Evolutionary conservation across 1,140 invertebrate species (phyloP).

Genomic region (Penaeus japonicus): DNA sequence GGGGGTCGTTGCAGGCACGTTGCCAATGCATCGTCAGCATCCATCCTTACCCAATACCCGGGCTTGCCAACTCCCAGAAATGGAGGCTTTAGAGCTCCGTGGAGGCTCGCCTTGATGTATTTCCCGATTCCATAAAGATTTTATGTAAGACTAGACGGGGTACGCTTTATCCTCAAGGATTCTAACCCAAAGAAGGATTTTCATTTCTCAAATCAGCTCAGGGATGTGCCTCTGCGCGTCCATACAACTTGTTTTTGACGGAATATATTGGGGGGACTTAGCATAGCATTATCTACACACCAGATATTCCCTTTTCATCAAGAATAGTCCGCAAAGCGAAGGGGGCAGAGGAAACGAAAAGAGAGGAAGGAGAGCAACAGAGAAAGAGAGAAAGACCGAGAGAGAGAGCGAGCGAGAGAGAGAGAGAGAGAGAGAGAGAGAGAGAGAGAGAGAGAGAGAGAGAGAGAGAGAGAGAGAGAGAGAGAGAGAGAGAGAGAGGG

Average conservation of each 20-base stretch:
- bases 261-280: background rate
- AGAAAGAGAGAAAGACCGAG: no score
- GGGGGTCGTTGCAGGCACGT: conserved; percentile 18
- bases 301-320: conserved; percentile 15
- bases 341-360: background rate
- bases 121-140: conserved; percentile 56
- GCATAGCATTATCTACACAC: background rate
- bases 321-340: background rate
- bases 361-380: background rate
- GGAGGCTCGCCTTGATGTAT: conserved; percentile 50
- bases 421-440: conserved; percentile 23
- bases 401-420: no score
- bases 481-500: background rate
- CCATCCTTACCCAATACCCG: conserved; percentile 50
- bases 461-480: background rate
- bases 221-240: background rate
- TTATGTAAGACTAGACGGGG: conserved; percentile 53
- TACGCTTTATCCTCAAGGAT: conserved; percentile 46
- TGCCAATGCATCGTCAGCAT: conserved; percentile 30
- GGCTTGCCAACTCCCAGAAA: conserved; percentile 28
- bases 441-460: background rate
- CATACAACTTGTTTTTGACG: conserved; percentile 43
- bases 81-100: conserved; percentile 36
- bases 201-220: conserved; percentile 51
- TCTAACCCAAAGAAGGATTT: conserved; percentile 54